Evolutionary conservation across 2,888 invertebrate genomes (phyloP).

Genomic region (Cyaniris semiargus): DNA sequence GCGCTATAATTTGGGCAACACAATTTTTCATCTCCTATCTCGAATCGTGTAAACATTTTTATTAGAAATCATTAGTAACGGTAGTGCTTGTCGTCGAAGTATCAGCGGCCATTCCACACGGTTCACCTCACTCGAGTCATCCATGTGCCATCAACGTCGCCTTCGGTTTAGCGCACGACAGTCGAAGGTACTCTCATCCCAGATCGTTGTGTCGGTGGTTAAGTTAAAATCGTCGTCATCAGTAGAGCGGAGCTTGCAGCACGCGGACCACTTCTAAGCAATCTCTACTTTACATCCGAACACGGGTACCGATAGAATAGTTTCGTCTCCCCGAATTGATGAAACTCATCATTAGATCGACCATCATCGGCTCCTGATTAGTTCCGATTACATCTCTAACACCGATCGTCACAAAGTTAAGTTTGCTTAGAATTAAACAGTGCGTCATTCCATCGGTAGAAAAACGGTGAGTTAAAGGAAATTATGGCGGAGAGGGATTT

Average conservation of each 20-base stretch:
- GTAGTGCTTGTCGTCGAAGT: conserved; percentile 64
- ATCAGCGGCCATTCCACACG: conserved; percentile 54
- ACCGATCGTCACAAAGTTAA: conserved; percentile 40
- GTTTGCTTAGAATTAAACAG: conserved; percentile 68
- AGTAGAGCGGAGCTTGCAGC: conserved; percentile 67
- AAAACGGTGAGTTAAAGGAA: conserved; percentile 78
- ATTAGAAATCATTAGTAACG: conserved; percentile 62
- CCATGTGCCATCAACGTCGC: conserved; percentile 66
- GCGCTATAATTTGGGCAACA: not conserved
- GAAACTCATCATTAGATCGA: conserved; percentile 2
- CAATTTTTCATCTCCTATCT: conserved; percentile 29
- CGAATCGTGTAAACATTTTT: conserved; percentile 46
- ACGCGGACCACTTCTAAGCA: conserved; percentile 68
- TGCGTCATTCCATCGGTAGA: conserved; percentile 77
- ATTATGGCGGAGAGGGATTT: conserved; percentile 81
- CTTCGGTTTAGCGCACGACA: conserved; percentile 43
- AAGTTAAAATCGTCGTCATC: conserved; percentile 49
- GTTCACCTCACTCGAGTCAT: conserved; percentile 53
- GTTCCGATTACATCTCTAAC: not conserved
- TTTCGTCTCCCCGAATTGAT: conserved; percentile 8
- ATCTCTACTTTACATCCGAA: conserved; percentile 48
- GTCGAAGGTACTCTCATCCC: conserved; percentile 49
- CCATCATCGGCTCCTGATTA: conserved; percentile 7
- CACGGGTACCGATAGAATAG: conserved; percentile 33
- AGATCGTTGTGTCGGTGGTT: conserved; percentile 53